A percentile compares a stretch with the other conserved stretches of the same genome.
These are phyloP conservation scores for Cranoglanis bouderius DNA, from an alignment of 2,113 vertebrate species.

Conservation along the genomic window DNA sequence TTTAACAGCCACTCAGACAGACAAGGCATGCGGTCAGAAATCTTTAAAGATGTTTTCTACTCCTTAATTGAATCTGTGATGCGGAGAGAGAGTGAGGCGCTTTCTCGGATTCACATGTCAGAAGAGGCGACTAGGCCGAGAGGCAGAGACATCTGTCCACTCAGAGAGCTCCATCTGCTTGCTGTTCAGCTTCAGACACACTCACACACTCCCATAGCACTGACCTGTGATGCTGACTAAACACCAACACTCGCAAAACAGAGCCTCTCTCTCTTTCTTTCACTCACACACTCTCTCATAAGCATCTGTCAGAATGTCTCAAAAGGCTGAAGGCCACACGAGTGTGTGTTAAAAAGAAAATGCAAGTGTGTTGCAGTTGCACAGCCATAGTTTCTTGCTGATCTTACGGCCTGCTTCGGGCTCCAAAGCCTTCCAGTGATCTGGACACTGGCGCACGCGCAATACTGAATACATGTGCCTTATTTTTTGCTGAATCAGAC, in stretches of 20 bases:
- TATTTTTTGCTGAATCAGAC: slow-evolving; percentile 38
- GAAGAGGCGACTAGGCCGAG: slow-evolving; percentile 18
- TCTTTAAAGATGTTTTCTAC: not conserved
- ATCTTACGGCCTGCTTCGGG: slow-evolving; percentile 25
- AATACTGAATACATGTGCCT: not conserved
- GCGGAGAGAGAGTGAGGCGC: not conserved
- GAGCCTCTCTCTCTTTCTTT: not conserved
- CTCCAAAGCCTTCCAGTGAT: slow-evolving; percentile 14
- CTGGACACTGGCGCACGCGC: slow-evolving; percentile 9
- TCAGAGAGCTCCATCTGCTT: slow-evolving; percentile 44
- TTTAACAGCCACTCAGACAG: not conserved
- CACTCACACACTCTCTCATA: slow-evolving; percentile 9
- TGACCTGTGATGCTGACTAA: slow-evolving; percentile 46
- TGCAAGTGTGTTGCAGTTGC: not conserved
- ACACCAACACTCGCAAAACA: slow-evolving; percentile 9
- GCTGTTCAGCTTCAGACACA: slow-evolving; percentile 19
- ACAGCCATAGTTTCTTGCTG: slow-evolving; percentile 18
- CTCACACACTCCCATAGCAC: slow-evolving; percentile 26
- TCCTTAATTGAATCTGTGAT: not conserved
- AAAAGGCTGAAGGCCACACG: slow-evolving; percentile 21
- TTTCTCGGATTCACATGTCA: slow-evolving; percentile 16
- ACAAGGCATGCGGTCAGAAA: not conserved
- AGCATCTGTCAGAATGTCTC: slow-evolving; percentile 19
- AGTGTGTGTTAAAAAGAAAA: not conserved
- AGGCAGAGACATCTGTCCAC: slow-evolving; percentile 42